These are phyloP conservation scores for Melanostoma mellinum DNA, from an alignment of 2,888 invertebrate genomes.

Conservation along the genomic window DNA sequence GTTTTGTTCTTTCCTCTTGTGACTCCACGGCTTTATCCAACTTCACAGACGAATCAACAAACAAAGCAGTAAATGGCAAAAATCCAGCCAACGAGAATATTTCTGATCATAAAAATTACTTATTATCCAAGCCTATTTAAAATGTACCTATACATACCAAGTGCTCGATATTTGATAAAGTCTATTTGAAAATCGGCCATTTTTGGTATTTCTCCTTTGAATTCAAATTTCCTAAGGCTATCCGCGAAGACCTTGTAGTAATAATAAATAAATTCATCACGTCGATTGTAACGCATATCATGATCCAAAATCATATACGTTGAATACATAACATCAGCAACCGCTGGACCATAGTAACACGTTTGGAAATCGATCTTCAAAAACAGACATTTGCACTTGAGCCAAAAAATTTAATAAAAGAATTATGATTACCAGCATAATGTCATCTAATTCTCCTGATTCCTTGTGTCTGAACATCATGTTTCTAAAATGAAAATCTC, in stretches of 20 bases:
- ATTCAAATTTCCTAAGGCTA: conserved; percentile 44
- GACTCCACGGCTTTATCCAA: conserved; percentile 33
- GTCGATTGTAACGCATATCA: conserved; percentile 37
- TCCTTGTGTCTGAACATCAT: conserved; percentile 75
- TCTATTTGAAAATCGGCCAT: conserved; percentile 49
- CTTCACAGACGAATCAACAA: neutral
- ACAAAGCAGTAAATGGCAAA: conserved; percentile 39
- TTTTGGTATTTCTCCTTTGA: conserved; percentile 30
- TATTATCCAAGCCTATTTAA: neutral
- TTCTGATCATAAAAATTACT: conserved; percentile 30
- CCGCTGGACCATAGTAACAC: conserved; percentile 53
- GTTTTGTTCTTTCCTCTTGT: conserved; percentile 33
- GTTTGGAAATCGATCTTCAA: conserved; percentile 59
- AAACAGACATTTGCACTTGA: neutral
- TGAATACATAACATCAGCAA: conserved; percentile 43
- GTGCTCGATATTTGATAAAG: conserved; percentile 40
- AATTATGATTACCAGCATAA: neutral
- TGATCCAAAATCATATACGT: conserved; percentile 43
- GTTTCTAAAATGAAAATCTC: conserved; percentile 77
- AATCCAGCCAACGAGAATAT: conserved; percentile 47
- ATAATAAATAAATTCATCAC: conserved; percentile 50
- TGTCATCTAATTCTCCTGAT: conserved; percentile 1
- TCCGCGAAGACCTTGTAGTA: conserved; percentile 45
- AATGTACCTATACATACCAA: conserved; percentile 22
- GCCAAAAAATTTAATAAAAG: neutral